Evolutionary conservation across 1,140 invertebrate species (phyloP).

Genomic region (Saccostrea cuccullata): DNA sequence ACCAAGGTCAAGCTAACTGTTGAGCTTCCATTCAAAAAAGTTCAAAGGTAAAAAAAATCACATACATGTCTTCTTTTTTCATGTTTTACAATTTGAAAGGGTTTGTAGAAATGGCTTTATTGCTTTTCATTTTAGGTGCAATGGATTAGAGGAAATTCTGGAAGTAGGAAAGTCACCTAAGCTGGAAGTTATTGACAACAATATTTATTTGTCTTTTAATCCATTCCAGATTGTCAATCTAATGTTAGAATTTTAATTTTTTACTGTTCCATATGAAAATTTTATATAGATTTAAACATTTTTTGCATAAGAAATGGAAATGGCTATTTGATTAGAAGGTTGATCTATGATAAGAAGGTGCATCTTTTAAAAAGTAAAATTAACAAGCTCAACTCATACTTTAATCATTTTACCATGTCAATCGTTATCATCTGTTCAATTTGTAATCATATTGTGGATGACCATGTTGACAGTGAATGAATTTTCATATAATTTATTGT

Average conservation of each 20-base stretch:
- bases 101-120: not conserved
- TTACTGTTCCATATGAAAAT: too few species aligned
- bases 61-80: not conserved
- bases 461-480: too few species aligned
- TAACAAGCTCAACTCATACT: too few species aligned
- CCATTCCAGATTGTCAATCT: conserved; percentile 61
- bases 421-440: too few species aligned
- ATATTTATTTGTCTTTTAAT: conserved; percentile 53
- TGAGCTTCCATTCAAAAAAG: conserved; percentile 65
- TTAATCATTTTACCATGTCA: too few species aligned
- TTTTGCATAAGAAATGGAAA: too few species aligned
- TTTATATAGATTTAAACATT: too few species aligned
- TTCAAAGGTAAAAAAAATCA: conserved; percentile 60
- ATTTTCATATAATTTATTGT: too few species aligned
- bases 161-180: conserved; percentile 41
- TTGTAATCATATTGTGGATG: too few species aligned
- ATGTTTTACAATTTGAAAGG: not conserved
- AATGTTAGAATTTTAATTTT: conserved; percentile 10
- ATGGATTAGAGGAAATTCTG: conserved; percentile 58
- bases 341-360: too few species aligned
- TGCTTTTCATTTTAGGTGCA: conserved; percentile 59
- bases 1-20: conserved; percentile 64
- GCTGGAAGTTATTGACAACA: conserved; percentile 11
- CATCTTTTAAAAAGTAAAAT: too few species aligned
- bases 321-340: too few species aligned